phyloP scores from a whole-genome alignment of 2,888 invertebrate species.

The Incurvaria masculella region DNA sequence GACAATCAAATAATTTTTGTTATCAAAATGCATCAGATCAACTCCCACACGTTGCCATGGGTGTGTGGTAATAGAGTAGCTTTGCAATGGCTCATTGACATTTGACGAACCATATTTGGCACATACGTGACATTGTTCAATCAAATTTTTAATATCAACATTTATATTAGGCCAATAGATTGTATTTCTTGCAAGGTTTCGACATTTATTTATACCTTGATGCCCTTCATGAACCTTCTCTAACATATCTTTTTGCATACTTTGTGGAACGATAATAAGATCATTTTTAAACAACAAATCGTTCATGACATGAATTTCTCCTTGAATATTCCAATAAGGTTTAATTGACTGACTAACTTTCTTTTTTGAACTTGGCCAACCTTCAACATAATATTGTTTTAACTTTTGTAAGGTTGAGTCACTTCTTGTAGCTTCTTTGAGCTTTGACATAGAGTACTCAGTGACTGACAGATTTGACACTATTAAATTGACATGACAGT shows the following conservation, averaged over 20 bases:
- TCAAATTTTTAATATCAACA: slow-evolving; percentile 12
- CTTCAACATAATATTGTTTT: too few species aligned
- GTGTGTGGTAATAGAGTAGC: background rate
- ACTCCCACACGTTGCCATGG: slow-evolving; percentile 15
- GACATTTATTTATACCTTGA: slow-evolving; percentile 11
- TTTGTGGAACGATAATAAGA: background rate
- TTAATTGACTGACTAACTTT: too few species aligned
- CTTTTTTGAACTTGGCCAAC: too few species aligned
- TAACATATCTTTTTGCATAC: slow-evolving; percentile 1
- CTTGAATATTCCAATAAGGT: too few species aligned
- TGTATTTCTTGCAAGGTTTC: slow-evolving; percentile 4
- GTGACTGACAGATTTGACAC: too few species aligned
- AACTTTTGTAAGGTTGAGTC: too few species aligned
- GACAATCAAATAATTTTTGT: slow-evolving; percentile 14
- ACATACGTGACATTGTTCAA: slow-evolving; percentile 13
- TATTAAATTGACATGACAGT: too few species aligned
- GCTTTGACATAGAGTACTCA: too few species aligned
- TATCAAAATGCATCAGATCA: slow-evolving; percentile 14
- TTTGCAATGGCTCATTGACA: slow-evolving; percentile 5
- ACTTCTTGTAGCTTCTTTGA: too few species aligned
- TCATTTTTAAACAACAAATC: background rate
- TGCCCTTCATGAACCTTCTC: slow-evolving; percentile 8
- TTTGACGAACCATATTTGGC: slow-evolving; percentile 5
- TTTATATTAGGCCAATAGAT: slow-evolving; percentile 14
- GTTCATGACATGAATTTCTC: background rate